phyloP scores from a whole-genome alignment of 2,113 vertebrate species.

The Deroptyus accipitrinus region DNA sequence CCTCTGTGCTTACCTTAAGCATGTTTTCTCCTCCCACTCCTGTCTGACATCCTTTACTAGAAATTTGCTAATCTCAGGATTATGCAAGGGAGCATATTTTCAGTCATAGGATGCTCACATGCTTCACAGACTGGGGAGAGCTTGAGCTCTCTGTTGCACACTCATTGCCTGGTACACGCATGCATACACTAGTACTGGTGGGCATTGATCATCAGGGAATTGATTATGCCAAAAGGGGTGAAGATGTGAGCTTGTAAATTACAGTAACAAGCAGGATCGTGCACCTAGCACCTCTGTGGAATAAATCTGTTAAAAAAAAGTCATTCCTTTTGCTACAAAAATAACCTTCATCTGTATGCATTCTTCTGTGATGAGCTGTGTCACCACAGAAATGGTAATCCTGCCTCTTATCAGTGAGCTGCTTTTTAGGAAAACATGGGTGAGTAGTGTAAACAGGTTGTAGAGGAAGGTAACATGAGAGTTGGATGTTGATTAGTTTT shows the following conservation, averaged over 20 bases:
- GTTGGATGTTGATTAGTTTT: background rate
- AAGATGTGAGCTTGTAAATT: background rate
- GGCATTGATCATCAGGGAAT: background rate
- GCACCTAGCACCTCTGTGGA: background rate
- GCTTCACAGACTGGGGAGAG: background rate
- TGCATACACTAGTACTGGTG: background rate
- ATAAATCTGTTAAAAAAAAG: background rate
- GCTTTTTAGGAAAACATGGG: background rate
- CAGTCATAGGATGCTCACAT: constrained; percentile 65
- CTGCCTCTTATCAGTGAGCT: background rate
- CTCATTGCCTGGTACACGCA: background rate
- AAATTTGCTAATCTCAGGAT: constrained; percentile 56
- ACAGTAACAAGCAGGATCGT: background rate
- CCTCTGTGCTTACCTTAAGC: background rate
- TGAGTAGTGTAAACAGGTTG: background rate
- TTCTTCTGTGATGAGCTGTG: constrained; percentile 11
- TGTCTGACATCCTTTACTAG: constrained; percentile 25
- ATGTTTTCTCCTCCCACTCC: constrained; percentile 5
- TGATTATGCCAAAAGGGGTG: background rate
- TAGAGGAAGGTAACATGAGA: background rate
- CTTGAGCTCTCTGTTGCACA: background rate
- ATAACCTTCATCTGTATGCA: background rate
- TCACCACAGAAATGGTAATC: background rate
- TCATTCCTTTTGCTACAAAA: background rate
- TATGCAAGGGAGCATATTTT: constrained; percentile 50